Evolutionary conservation across 1,140 invertebrate genomes (phyloP).

Genomic region (Venturia canescens): DNA sequence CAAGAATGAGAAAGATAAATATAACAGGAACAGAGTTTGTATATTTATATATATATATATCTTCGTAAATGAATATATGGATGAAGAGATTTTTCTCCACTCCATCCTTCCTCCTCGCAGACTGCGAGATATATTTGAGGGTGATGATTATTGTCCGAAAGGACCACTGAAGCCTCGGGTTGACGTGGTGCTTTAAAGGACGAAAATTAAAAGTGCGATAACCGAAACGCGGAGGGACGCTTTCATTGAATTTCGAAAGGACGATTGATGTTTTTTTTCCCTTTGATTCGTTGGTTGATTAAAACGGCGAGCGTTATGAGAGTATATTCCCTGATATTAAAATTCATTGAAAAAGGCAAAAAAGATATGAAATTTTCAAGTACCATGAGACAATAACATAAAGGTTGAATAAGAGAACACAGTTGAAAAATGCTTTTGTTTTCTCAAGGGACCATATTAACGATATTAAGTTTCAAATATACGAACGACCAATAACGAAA

Average conservation of each 20-base stretch:
- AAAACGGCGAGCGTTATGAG: not conserved
- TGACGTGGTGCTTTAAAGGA: not conserved
- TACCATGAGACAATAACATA: too few species aligned
- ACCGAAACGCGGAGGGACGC: not conserved
- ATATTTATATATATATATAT: not conserved
- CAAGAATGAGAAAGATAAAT: slow-evolving; percentile 36
- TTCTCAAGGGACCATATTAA: too few species aligned
- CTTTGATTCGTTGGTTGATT: not conserved
- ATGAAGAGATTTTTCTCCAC: slow-evolving; percentile 22
- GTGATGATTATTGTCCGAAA: slow-evolving; percentile 26
- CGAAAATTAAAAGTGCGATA: not conserved
- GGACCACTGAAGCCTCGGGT: not conserved
- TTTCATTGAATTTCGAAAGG: not conserved
- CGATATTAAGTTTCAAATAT: too few species aligned
- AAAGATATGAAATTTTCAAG: not conserved
- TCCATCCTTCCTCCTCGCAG: not conserved
- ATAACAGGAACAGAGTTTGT: not conserved
- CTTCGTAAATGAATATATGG: slow-evolving; percentile 14
- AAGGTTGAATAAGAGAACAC: not conserved
- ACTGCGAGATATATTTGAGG: not conserved
- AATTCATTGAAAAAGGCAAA: not conserved
- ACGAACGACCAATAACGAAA: not conserved
- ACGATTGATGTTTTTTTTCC: not conserved
- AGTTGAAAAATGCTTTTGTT: not conserved
- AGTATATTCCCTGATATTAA: not conserved